Evolutionary conservation across 2,888 invertebrate genomes (phyloP).

Genomic region (Synergus laeviventris): DNA sequence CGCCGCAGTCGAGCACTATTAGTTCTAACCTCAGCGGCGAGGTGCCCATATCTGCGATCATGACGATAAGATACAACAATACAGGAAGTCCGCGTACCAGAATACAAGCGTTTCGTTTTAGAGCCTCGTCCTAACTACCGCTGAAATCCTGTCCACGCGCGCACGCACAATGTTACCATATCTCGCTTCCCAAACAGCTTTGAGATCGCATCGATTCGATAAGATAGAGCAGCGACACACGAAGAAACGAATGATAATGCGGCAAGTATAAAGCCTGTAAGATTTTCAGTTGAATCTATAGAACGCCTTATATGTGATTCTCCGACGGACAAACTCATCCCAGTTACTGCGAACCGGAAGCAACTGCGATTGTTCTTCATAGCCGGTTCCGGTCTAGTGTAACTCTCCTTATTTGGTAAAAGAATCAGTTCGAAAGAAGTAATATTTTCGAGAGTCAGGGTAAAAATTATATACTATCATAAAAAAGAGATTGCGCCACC

Average conservation of each 20-base stretch:
- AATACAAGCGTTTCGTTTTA: slow-evolving; percentile 72
- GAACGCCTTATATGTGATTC: slow-evolving; percentile 52
- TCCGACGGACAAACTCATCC: slow-evolving; percentile 49
- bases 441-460: not conserved
- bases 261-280: slow-evolving; percentile 54
- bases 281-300: slow-evolving; percentile 42
- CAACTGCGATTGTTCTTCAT: slow-evolving; percentile 34
- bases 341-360: slow-evolving; percentile 49
- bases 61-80: slow-evolving; percentile 72
- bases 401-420: not conserved
- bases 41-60: slow-evolving; percentile 69
- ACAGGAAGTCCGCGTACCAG: slow-evolving; percentile 69
- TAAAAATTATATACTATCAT: no score
- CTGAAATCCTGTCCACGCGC: slow-evolving; percentile 44
- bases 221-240: slow-evolving; percentile 60
- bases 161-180: slow-evolving; percentile 49
- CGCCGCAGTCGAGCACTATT: slow-evolving; percentile 70
- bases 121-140: slow-evolving; percentile 48
- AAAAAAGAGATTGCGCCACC: no score
- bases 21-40: slow-evolving; percentile 65
- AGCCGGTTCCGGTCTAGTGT: slow-evolving; percentile 8
- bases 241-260: slow-evolving; percentile 53
- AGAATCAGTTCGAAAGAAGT: not conserved
- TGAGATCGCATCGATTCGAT: slow-evolving; percentile 64
- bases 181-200: slow-evolving; percentile 57